Conservation (phyloP, 1,140 invertebrate species). For the Schlechtendalia chinensis region DNA sequence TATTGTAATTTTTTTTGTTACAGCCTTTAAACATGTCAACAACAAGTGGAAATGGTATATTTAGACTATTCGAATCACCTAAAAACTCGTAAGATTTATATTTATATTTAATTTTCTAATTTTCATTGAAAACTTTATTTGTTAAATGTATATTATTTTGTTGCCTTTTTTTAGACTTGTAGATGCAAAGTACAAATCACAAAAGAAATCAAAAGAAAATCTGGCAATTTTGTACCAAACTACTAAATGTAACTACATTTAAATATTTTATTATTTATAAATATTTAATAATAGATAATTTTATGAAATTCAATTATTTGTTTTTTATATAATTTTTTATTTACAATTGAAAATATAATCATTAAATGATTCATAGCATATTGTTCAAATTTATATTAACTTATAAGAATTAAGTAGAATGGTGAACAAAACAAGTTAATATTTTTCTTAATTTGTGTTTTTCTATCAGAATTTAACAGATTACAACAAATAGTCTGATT, state of each 20-base stretch:
- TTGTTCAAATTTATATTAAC: no score
- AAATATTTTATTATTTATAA: background rate
- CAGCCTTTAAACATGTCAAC: conserved; percentile 44
- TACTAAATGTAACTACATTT: conserved; percentile 41
- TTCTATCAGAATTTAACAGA: no score
- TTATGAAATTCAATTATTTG: background rate
- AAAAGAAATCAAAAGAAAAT: conserved; percentile 29
- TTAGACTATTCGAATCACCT: conserved; percentile 28
- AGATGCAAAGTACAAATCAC: background rate
- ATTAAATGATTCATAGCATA: no score
- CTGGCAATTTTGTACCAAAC: conserved; percentile 22
- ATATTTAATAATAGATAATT: background rate
- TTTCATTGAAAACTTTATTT: background rate
- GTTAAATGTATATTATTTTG: background rate
- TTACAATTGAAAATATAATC: background rate
- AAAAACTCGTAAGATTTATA: conserved; percentile 16
- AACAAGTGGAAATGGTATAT: conserved; percentile 35
- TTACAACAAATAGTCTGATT: no score
- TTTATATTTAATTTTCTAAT: background rate
- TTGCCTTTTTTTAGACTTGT: background rate
- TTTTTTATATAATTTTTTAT: background rate
- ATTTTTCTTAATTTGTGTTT: no score
- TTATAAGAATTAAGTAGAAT: no score
- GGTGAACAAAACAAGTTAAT: no score
- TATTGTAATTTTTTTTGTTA: background rate